Percentiles rank a stretch among this genome's conserved stretches.
Conservation (phyloP, 2,113 vertebrate genomes). For the Cavia porcellus region DNA sequence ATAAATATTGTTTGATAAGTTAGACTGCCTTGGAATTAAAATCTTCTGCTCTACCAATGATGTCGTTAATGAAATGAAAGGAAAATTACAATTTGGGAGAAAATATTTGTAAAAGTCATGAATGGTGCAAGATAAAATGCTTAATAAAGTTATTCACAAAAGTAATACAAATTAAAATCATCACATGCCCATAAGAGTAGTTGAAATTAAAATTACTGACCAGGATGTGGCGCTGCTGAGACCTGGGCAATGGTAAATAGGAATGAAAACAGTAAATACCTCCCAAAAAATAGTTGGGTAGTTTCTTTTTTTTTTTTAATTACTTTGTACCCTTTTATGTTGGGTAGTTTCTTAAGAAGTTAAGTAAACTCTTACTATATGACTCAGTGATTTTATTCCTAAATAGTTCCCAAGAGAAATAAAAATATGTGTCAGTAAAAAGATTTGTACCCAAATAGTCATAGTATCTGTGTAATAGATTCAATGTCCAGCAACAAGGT, state of each 20-base stretch:
- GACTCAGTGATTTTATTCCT: not conserved
- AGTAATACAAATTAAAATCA: constrained; percentile 53
- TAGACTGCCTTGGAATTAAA: constrained; percentile 45
- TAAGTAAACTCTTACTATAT: not conserved
- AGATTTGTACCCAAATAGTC: not conserved
- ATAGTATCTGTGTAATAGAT: constrained; percentile 6
- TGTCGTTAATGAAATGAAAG: constrained; percentile 44
- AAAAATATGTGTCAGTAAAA: not conserved
- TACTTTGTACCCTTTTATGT: too few species aligned
- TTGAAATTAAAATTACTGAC: constrained; percentile 38
- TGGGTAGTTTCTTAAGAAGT: constrained; percentile 16
- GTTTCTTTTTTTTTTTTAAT: too few species aligned
- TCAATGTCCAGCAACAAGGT: not conserved
- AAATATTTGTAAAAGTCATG: constrained; percentile 53
- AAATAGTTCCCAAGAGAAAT: not conserved
- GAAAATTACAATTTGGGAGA: not conserved
- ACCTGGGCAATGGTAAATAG: not conserved
- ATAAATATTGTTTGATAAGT: not conserved
- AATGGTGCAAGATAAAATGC: not conserved
- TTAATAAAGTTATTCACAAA: constrained; percentile 38
- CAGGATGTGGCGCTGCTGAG: not conserved
- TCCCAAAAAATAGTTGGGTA: constrained; percentile 3
- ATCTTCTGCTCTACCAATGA: not conserved
- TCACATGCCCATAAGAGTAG: not conserved
- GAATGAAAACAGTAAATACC: constrained; percentile 18